These are phyloP conservation scores for Peromyscus melanophrys DNA, from an alignment of 2,797 vertebrate genomes.

Conservation along the genomic window DNA sequence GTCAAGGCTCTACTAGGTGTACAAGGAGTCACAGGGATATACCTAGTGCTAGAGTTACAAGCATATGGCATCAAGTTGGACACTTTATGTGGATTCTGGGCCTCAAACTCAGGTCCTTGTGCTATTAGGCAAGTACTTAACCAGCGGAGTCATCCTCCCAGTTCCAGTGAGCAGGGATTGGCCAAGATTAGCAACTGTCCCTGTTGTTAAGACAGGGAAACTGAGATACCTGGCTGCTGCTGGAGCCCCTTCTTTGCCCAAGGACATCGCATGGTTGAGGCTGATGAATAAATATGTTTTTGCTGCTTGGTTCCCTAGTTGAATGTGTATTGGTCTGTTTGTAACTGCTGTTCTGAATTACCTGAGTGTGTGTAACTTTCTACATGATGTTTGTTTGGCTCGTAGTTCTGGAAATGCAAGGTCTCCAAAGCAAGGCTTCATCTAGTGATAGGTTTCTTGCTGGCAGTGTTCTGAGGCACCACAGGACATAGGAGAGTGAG, in stretches of 20 bases:
- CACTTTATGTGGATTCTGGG: not conserved
- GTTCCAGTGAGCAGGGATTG: not conserved
- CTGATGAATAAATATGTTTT: not conserved
- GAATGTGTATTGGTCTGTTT: not conserved
- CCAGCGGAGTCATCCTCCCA: too few relatives aligned
- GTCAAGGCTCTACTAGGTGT: too few relatives aligned
- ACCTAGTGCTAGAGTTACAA: not conserved
- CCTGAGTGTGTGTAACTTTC: not conserved
- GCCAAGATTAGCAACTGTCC: not conserved
- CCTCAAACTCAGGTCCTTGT: not conserved
- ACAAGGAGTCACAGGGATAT: not conserved
- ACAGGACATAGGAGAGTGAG: not conserved
- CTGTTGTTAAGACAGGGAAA: not conserved
- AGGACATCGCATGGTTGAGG: not conserved
- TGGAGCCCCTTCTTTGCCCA: not conserved
- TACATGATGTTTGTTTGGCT: not conserved
- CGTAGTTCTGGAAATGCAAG: not conserved
- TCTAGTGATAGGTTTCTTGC: not conserved
- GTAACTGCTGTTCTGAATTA: not conserved
- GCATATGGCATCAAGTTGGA: not conserved
- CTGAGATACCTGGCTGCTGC: not conserved
- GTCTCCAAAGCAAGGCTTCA: not conserved
- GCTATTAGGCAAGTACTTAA: not conserved
- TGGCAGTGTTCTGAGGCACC: not conserved
- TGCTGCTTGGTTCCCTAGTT: not conserved